These are phyloP conservation scores for Xenentodon cancila DNA, from an alignment of 2,797 vertebrate species.

Conservation along the genomic window DNA sequence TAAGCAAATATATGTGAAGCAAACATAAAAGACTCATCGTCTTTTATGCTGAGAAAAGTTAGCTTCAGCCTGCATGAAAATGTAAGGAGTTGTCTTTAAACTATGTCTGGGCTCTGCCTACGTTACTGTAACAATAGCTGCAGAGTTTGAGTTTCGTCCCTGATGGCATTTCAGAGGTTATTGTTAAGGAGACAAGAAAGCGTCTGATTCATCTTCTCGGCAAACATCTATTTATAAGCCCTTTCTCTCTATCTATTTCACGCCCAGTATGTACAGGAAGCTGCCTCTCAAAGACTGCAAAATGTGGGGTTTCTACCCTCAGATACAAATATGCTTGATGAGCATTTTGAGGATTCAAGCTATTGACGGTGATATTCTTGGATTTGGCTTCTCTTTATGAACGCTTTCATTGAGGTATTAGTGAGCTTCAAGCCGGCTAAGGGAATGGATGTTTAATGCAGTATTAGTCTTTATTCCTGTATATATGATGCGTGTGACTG, in stretches of 20 bases:
- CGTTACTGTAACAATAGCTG: neutral
- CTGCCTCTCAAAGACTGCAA: conserved; percentile 8
- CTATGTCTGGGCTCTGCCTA: neutral
- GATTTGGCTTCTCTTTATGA: conserved; percentile 54
- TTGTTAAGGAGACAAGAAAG: conserved; percentile 1
- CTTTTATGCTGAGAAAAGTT: too few species aligned
- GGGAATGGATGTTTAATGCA: conserved; percentile 47
- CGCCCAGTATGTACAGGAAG: conserved; percentile 26
- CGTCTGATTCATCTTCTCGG: neutral
- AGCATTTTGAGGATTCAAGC: conserved; percentile 24
- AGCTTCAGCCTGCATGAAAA: too few species aligned
- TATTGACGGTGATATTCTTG: conserved; percentile 43
- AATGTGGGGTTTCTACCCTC: neutral
- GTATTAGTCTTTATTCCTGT: conserved; percentile 49
- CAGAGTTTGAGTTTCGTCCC: neutral
- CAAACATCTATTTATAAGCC: too few species aligned
- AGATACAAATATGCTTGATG: conserved; percentile 8
- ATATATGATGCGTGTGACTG: conserved; percentile 7
- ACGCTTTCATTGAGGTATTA: conserved; percentile 73
- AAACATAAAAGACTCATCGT: too few species aligned
- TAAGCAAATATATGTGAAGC: too few species aligned
- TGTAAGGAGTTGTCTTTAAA: too few species aligned
- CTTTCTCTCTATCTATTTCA: conserved; percentile 10
- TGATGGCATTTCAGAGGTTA: neutral
- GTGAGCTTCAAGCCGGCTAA: conserved; percentile 41